Evolutionary conservation across 2,888 invertebrate species (phyloP), one percentile per base, ranked within the genome.

Genomic region (Micoletzkya japonica): DNA sequence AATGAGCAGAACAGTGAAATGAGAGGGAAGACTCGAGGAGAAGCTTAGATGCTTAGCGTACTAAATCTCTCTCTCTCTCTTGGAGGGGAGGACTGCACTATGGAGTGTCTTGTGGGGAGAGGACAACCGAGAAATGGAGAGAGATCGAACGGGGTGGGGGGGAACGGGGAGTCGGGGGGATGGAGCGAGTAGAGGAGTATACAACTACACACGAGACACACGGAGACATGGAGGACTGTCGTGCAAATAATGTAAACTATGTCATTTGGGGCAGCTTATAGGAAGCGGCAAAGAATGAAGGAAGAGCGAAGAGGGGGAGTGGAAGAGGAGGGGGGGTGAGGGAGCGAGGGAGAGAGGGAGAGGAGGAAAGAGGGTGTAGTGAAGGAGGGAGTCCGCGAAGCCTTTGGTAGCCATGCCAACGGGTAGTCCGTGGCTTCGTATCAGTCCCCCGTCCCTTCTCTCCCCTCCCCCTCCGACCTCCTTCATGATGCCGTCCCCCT

Each of bases 331-430:
- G 17, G n/a, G n/a, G n/a, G 50, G 2, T 26, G 36, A 28, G 63
- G 28, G 28, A 30, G 49, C 10, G 39, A 63, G 34, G 50, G 63
- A 63, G 63, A 3, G 30, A 32, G 63, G n/a, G n/a, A 28, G 30
- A 49, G 4, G 34, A 50, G 34, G 63, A 63, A 50, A 50, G 49
- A 24, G 20, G 6, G 32, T 32, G 49, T 49, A 44, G 34, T 63
- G n/a, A n/a, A n/a, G n/a, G n/a, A n/a, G n/a, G n/a, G n/a, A n/a
- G n/a, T n/a, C n/a, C n/a, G n/a, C n/a, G n/a, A n/a, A n/a, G n/a
- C 44, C 44, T 30, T 28, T 24, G 30, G 63, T 50, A 50, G 30
- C 63, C 50, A 63, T 63, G 63, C 49, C 36, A 63, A 52, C 56
- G 66, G 26, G 36, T 14, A 34, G 30, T 28, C 37, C 52, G 17